Base-by-base conservation (phyloP, 2,113 vertebrate genomes). In the Tupaia chinensis region DNA sequence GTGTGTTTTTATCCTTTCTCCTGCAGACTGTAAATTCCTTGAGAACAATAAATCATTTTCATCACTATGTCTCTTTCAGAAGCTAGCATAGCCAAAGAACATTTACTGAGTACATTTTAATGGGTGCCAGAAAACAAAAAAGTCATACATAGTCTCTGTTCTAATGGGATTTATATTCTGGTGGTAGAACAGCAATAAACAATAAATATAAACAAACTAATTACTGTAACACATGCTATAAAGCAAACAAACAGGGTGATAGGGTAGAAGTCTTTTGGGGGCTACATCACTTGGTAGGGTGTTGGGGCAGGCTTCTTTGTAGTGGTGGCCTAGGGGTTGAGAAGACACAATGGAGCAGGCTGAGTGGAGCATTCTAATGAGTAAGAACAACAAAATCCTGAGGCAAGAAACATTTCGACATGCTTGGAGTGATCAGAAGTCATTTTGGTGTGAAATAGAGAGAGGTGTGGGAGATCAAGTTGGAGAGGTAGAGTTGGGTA, bases 101-200 rank as follows among this genome's bases (percentile, higher is more conserved):
- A 63, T 93, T 91, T 90, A 78, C 16, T 86, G 32, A 91, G 25
- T 3, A 16, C 2, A 80, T 81, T 88, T 56, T 86, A 93, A 56
- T 74, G 65, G 53, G n/a, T 69, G 2, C 65, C 1, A 9, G 32
- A 29, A 91, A 89, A 78, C 19, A 79, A n/a, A 86, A 19, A 89
- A 81, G 81, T 72, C 7, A 61, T 12, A 13, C 8, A 53, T 10
- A 17, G 29, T 82, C 9, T 56, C 61, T 23, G 1, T 82, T 81
- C 44, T 61, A 5, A 1, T 66, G 32, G 44, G 70, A 25, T 58
- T 85, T 77, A 10, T 83, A 66, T 54, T 69, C 20, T 29, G 3
- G 19, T 72, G 70, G 29, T 78, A 83, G 63, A 83, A 19, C 63
- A 81, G 72, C 1, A 60, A 29, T 72, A 73, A 44, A 34, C 0